A percentile compares a stretch with the other conserved stretches of the same genome.
These are phyloP conservation scores for Motacilla tschutschensis DNA, from an alignment of 2,113 vertebrate genomes.

Conservation along the genomic window DNA sequence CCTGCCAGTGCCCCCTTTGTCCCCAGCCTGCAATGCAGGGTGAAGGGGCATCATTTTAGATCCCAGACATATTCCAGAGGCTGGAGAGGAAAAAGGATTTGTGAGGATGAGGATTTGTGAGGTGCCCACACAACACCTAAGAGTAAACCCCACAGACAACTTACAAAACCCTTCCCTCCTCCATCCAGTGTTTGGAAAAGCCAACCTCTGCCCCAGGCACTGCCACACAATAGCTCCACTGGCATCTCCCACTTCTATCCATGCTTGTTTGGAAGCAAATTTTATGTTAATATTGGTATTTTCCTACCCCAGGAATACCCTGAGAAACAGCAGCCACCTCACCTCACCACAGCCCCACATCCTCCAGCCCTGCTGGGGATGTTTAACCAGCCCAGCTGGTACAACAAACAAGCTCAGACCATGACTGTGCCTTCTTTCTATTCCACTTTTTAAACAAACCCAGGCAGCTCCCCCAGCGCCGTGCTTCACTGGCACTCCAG, in stretches of 20 bases:
- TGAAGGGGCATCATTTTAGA: neutral
- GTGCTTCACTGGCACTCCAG: neutral
- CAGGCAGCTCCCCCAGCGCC: accelerated
- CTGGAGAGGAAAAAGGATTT: neutral
- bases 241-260: neutral
- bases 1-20: neutral
- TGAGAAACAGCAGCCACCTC: neutral
- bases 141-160: neutral
- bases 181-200: neutral
- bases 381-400: neutral
- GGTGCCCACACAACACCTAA: neutral
- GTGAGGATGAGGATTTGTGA: neutral
- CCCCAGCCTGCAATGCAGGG: neutral
- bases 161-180: neutral
- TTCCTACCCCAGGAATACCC: neutral
- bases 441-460: neutral
- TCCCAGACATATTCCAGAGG: neutral
- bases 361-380: accelerated
- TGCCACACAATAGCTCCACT: accelerated
- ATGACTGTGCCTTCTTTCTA: neutral
- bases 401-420: neutral
- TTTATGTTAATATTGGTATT: neutral
- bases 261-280: accelerated
- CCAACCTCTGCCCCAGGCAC: neutral
- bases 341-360: neutral